Conservation (phyloP, 2,888 invertebrate species). For the Calliscelio sp. region DNA sequence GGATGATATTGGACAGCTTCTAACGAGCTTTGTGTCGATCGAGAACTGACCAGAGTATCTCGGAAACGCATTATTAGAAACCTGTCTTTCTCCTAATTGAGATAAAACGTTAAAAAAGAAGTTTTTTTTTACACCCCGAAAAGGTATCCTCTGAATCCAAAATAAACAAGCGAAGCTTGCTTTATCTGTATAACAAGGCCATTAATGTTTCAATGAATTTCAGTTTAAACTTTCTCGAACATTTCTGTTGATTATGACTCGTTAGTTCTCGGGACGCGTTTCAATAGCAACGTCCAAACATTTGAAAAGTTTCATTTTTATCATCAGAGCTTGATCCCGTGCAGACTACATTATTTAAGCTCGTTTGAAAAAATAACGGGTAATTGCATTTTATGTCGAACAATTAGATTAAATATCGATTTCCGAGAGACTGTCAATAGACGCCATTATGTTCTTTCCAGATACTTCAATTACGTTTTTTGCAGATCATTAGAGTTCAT, state of each 20-base stretch:
- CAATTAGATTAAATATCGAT: conserved; percentile 2
- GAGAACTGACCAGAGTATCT: conserved; percentile 74
- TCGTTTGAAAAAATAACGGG: conserved; percentile 2
- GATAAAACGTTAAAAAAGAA: conserved; percentile 21
- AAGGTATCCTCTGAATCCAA: not conserved
- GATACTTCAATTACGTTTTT: no score
- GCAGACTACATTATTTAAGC: not conserved
- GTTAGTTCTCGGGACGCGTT: not conserved
- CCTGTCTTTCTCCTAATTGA: conserved; percentile 62
- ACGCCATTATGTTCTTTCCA: no score
- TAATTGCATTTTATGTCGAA: not conserved
- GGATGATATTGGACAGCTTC: conserved; percentile 80
- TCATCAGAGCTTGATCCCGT: not conserved
- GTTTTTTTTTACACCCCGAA: conserved; percentile 30
- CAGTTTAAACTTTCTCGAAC: conserved; percentile 4
- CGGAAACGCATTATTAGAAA: conserved; percentile 61
- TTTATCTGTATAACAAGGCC: conserved; percentile 17
- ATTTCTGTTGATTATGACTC: conserved; percentile 16
- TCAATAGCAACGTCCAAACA: conserved; percentile 19
- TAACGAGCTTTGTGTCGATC: conserved; percentile 80
- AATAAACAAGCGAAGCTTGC: conserved; percentile 14
- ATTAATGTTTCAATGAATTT: conserved; percentile 44
- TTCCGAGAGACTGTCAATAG: not conserved
- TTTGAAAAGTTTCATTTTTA: conserved; percentile 23
- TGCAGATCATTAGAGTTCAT: no score